A percentile compares a stretch with the other conserved stretches of the same genome.
Evolutionary conservation across 2,113 vertebrate species (phyloP).

Genomic region (Hemibagrus wyckioides): DNA sequence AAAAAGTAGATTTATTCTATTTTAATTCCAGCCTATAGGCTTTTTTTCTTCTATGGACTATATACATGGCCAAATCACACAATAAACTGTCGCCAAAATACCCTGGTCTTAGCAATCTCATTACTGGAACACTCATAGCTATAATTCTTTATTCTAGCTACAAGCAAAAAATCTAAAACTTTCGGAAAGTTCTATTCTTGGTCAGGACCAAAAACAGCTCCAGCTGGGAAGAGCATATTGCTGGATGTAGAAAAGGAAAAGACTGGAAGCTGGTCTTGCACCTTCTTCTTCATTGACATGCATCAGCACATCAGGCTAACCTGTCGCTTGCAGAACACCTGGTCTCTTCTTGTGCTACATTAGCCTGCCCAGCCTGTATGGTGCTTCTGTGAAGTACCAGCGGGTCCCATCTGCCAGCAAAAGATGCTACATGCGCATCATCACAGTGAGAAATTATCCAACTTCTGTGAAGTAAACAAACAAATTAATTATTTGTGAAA

Average conservation of each 20-base stretch:
- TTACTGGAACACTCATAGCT: background rate
- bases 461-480: conserved; percentile 70
- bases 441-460: conserved; percentile 57
- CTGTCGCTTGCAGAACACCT: conserved; percentile 53
- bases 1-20: no score
- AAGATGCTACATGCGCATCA: conserved; percentile 54
- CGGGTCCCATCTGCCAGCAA: conserved; percentile 67
- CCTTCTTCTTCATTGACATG: conserved; percentile 45
- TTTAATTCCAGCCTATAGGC: no score
- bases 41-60: background rate
- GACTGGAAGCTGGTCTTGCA: conserved; percentile 1
- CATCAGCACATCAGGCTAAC: conserved; percentile 43
- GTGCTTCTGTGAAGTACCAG: conserved; percentile 56
- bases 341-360: conserved; percentile 22
- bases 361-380: conserved; percentile 46
- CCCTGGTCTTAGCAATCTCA: background rate
- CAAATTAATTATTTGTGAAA: conserved; percentile 57
- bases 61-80: background rate
- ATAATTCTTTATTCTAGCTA: background rate
- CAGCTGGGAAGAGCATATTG: background rate
- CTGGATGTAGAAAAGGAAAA: background rate
- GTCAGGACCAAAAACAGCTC: background rate
- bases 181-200: background rate
- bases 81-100: background rate
- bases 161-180: background rate